A percentile compares a stretch with the other conserved stretches of the same genome.
Evolutionary conservation across 1,140 invertebrate genomes (phyloP).

Genomic region (Bombus confusus): DNA sequence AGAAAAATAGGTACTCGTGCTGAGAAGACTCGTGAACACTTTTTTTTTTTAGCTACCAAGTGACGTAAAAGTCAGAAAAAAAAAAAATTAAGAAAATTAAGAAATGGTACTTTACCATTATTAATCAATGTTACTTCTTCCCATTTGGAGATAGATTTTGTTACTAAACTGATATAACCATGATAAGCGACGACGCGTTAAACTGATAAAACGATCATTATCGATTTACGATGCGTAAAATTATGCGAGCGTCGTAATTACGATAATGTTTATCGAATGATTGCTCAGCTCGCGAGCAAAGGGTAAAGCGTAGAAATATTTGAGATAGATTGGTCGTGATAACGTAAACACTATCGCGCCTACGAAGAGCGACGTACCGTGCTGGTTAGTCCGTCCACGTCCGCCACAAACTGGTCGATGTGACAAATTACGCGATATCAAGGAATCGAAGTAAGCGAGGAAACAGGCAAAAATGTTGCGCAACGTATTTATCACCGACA

Average conservation of each 20-base stretch:
- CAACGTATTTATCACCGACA: constrained; percentile 48
- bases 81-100: too few relatives aligned
- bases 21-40: not conserved
- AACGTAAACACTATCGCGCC: constrained; percentile 1
- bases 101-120: too few relatives aligned
- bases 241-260: not conserved
- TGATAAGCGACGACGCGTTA: not conserved
- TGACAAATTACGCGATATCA: constrained; percentile 58
- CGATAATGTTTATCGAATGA: constrained; percentile 5
- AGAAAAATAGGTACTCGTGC: not conserved
- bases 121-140: too few relatives aligned
- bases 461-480: constrained; percentile 11
- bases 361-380: not conserved
- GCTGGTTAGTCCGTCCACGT: not conserved
- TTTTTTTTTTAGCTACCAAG: too few relatives aligned
- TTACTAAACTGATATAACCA: not conserved
- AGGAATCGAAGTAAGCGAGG: constrained; percentile 30
- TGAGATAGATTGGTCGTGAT: constrained; percentile 33
- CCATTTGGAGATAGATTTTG: too few relatives aligned
- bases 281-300: not conserved
- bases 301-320: constrained; percentile 33
- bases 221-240: not conserved
- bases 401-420: constrained; percentile 39
- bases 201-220: not conserved
- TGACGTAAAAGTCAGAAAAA: too few relatives aligned